These are phyloP conservation scores for Hypanus sabinus DNA, from an alignment of 2,113 vertebrate species.

Conservation along the genomic window DNA sequence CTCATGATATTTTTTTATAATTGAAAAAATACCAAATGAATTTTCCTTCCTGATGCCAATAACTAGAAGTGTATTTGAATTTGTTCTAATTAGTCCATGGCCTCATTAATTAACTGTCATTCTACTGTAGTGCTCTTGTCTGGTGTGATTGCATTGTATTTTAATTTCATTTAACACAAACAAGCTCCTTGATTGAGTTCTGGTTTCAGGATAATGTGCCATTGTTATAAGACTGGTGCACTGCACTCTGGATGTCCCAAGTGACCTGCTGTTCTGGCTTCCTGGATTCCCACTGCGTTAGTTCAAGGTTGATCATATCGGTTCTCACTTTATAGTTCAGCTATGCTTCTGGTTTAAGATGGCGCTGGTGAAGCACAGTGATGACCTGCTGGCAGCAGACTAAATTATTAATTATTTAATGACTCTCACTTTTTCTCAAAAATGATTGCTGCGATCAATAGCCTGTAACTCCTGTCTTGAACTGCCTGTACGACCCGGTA, in stretches of 20 bases:
- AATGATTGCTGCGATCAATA: no score
- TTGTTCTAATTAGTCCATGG: slow-evolving; percentile 14
- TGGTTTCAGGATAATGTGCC: neutral
- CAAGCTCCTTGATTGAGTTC: slow-evolving; percentile 19
- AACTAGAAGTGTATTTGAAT: slow-evolving; percentile 24
- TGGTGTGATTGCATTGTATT: slow-evolving; percentile 25
- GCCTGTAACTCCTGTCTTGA: no score
- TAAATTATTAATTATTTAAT: no score
- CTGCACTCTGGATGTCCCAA: neutral
- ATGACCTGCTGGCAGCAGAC: no score
- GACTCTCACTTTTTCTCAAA: no score
- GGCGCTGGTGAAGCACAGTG: no score
- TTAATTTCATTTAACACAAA: slow-evolving; percentile 18
- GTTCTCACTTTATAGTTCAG: neutral
- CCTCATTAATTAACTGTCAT: slow-evolving; percentile 30
- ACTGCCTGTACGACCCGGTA: no score
- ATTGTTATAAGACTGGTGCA: neutral
- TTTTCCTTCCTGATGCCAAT: slow-evolving; percentile 21
- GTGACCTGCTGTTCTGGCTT: neutral
- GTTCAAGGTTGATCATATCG: neutral
- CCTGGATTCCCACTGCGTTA: neutral
- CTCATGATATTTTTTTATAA: neutral
- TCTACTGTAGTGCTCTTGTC: slow-evolving; percentile 19
- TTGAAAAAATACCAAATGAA: neutral
- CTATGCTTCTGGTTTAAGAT: no score